These are phyloP conservation scores for Melieria omissa DNA, from an alignment of 2,888 invertebrate species.

Conservation along the genomic window DNA sequence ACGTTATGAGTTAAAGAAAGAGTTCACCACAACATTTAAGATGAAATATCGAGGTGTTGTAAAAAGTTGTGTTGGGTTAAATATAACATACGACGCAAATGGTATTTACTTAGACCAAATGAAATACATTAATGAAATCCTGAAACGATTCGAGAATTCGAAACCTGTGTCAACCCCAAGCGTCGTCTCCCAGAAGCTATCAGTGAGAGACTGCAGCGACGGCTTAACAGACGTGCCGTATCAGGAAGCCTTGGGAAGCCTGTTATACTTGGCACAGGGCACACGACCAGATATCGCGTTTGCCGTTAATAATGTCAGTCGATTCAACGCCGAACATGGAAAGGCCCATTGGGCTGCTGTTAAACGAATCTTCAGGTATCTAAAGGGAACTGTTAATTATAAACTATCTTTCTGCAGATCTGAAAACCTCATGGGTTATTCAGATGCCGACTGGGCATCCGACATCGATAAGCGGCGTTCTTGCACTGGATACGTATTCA, in stretches of 20 bases:
- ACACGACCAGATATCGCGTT: too few relatives aligned
- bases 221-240: conserved; percentile 33
- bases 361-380: too few relatives aligned
- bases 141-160: conserved; percentile 36
- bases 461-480: too few relatives aligned
- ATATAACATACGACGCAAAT: conserved; percentile 18
- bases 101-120: conserved; percentile 36
- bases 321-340: too few relatives aligned
- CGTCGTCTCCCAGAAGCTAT: conserved; percentile 41
- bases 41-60: conserved; percentile 15
- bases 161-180: conserved; percentile 42
- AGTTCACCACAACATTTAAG: conserved; percentile 16
- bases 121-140: too few relatives aligned
- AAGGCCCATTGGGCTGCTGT: too few relatives aligned
- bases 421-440: too few relatives aligned
- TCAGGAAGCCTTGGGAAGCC: conserved; percentile 43
- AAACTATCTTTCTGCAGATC: too few relatives aligned
- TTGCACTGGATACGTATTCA: too few relatives aligned
- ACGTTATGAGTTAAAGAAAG: not conserved
- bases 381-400: too few relatives aligned
- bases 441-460: too few relatives aligned
- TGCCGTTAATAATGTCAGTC: too few relatives aligned
- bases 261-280: conserved; percentile 42
- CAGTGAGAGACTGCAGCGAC: conserved; percentile 5
- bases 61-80: conserved; percentile 25